Percentiles rank a stretch among this genome's conserved stretches.
Evolutionary conservation across 2,113 vertebrate genomes (phyloP).

Genomic region (Polyodon spathula): DNA sequence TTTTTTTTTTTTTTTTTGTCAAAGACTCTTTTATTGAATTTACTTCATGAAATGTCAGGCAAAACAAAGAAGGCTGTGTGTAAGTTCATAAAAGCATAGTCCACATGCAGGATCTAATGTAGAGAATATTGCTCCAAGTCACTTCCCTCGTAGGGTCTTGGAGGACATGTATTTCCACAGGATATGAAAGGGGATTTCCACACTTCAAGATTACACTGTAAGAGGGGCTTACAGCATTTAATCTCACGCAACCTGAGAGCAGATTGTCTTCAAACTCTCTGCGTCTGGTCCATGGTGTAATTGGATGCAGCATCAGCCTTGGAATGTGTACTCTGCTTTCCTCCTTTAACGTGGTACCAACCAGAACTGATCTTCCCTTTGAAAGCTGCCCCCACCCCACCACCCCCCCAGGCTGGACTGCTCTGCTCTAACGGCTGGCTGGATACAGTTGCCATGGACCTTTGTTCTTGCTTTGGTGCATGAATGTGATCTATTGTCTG

Average conservation of each 20-base stretch:
- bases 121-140: no score
- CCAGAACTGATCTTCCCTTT: slow-evolving; percentile 52
- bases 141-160: slow-evolving; percentile 9
- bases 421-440: slow-evolving; percentile 27
- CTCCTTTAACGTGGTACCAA: slow-evolving; percentile 24
- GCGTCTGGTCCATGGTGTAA: slow-evolving; percentile 36
- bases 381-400: slow-evolving; percentile 34
- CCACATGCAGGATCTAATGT: no score
- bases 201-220: slow-evolving; percentile 47
- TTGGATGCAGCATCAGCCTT: slow-evolving; percentile 41
- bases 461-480: slow-evolving; percentile 26
- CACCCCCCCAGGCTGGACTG: slow-evolving; percentile 1
- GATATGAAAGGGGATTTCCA: slow-evolving; percentile 32
- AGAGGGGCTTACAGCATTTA: slow-evolving; percentile 50
- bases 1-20: neutral
- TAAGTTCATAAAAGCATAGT: neutral
- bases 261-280: slow-evolving; percentile 38
- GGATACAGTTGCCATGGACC: slow-evolving; percentile 31
- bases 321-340: slow-evolving; percentile 21
- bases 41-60: neutral
- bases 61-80: neutral
- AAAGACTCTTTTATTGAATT: neutral
- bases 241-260: slow-evolving; percentile 43
- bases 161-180: no score
- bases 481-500: slow-evolving; percentile 79